Base-by-base conservation (phyloP, 2,797 vertebrate genomes). In the Saxicola maurus region DNA sequence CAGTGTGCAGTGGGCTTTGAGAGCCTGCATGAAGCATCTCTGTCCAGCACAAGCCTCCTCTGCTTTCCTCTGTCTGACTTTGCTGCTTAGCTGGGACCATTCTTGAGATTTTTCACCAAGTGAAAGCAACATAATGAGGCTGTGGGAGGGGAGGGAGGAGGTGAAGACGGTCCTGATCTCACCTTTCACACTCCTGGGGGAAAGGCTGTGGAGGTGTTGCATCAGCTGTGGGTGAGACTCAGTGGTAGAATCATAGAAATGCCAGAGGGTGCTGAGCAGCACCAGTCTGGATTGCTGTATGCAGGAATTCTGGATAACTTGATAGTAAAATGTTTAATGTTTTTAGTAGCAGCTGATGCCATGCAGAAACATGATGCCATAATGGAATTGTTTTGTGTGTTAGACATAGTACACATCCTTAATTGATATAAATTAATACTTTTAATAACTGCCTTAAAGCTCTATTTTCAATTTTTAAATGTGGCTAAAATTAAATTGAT, bases 51-150 rank as follows among this genome's bases (percentile, higher is more conserved):
- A 31, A 57, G 2, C 12, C 7, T 11, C 10, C 7, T 73, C 43
- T 85, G 4, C 31, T 53, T 76, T 13, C 18, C 3, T 53, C 91
- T 53, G 23, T 49, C 46, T 57, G 19, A 53, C 23, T 19, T 72
- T 59, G 20, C 10, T 71, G 12, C 13, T 71, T 42, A 20, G 11
- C 53, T 87, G 31, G 21, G 23, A 27, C 25, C 6, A 40, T 17
- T 28, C 60, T 35, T 37, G 37, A 20, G 1, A 12, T 13, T 79
- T 84, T n/a, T 52, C 9, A 7, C 4, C 6, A 49, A 17, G 21
- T 30, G 17, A 61, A 84, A 21, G 9, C 7, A 65, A 27, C 2
- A 4, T 38, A 28, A 37, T 0, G 0, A 82, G 28, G 7, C 11
- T 57, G n/a, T 65, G 42, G n/a, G 57, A 66, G 2, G 7, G 24